Evolutionary conservation across 2,113 vertebrate species (phyloP).

Genomic region (Anhinga anhinga): DNA sequence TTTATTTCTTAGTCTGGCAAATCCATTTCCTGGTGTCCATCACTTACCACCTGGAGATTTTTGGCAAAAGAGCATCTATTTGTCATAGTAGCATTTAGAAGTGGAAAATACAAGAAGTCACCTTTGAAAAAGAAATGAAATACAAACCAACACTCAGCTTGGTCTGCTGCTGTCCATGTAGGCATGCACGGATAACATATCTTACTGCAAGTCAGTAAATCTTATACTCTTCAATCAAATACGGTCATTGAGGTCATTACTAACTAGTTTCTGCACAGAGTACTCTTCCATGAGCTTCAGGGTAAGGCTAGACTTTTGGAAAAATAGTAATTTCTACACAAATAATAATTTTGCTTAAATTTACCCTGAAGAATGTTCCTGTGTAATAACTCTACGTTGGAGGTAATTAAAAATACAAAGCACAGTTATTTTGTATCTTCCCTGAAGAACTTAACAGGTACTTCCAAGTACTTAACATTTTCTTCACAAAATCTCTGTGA

Average conservation of each 20-base stretch:
- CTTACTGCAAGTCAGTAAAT: background rate
- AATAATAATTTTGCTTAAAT: background rate
- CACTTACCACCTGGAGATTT: background rate
- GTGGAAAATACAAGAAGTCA: background rate
- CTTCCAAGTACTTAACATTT: background rate
- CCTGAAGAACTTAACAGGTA: background rate
- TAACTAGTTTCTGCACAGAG: background rate
- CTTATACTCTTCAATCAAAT: background rate
- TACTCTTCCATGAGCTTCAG: background rate
- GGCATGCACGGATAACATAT: background rate
- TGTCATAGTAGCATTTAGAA: background rate
- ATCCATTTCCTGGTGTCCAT: conserved; percentile 1
- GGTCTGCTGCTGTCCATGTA: background rate
- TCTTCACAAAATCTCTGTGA: background rate
- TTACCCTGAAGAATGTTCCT: background rate
- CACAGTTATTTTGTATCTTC: background rate
- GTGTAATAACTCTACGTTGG: background rate
- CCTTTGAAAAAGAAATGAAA: background rate
- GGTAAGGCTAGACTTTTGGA: background rate
- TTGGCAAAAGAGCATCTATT: background rate
- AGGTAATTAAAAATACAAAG: background rate
- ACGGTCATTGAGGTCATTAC: background rate
- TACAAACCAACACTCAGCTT: background rate
- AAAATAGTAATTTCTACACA: background rate
- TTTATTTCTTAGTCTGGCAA: background rate